phyloP scores from a whole-genome alignment of 2,797 vertebrate genomes.

The Notolabrus celidotus region DNA sequence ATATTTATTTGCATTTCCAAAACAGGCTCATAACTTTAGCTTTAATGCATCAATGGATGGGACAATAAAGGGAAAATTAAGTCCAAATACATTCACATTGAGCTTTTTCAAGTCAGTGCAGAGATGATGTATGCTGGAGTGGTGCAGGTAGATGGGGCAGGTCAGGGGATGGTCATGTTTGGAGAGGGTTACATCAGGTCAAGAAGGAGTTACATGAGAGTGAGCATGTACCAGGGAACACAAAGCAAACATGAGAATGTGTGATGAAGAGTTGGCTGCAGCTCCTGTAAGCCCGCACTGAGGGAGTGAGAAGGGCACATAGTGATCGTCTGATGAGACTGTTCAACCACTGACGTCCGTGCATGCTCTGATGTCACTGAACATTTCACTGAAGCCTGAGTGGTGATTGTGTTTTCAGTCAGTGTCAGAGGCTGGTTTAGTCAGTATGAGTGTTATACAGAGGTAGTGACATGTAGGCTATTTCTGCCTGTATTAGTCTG shows the following conservation, averaged over 20 bases:
- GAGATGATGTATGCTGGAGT: no score
- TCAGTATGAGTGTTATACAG: neutral
- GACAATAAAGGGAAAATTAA: no score
- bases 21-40: no score
- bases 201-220: neutral
- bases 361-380: constrained; percentile 21
- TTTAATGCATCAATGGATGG: no score
- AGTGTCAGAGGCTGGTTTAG: neutral
- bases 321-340: constrained; percentile 23
- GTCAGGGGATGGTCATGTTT: neutral
- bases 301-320: constrained; percentile 33
- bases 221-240: neutral
- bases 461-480: neutral
- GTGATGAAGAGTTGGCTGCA: neutral
- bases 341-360: constrained; percentile 10
- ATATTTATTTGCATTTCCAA: no score
- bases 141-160: neutral
- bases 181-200: neutral
- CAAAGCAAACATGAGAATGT: constrained; percentile 23
- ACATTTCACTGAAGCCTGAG: neutral
- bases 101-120: no score
- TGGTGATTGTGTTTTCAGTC: constrained; percentile 3
- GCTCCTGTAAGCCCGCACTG: constrained; percentile 6
- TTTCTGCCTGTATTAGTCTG: constrained; percentile 20
- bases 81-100: no score